These are phyloP conservation scores for Lampropteryx suffumata DNA, from an alignment of 2,888 invertebrate genomes.

Conservation along the genomic window DNA sequence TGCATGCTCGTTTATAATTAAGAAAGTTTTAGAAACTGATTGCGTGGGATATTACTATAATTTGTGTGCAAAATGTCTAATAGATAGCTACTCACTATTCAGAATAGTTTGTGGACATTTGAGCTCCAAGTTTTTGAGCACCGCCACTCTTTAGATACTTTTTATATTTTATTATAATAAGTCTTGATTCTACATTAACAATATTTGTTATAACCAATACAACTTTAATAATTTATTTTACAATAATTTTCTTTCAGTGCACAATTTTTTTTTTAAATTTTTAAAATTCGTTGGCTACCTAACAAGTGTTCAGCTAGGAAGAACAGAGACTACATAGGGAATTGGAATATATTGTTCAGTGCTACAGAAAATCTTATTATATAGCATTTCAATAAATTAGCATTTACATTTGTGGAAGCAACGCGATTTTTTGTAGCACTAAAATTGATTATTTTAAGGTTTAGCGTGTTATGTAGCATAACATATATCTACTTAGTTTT, in stretches of 20 bases:
- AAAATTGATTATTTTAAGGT: constrained; percentile 24
- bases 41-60: constrained; percentile 60
- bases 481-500: constrained; percentile 26
- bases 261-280: constrained; percentile 64
- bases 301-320: constrained; percentile 68
- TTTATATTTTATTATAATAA: constrained; percentile 59
- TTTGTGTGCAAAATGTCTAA: constrained; percentile 80
- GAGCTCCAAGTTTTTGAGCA: constrained; percentile 51
- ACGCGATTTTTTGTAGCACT: constrained; percentile 40
- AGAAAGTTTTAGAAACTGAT: constrained; percentile 48
- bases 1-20: constrained; percentile 24
- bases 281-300: constrained; percentile 81
- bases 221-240: constrained; percentile 51
- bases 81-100: constrained; percentile 73
- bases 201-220: constrained; percentile 33
- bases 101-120: constrained; percentile 74
- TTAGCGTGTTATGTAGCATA: constrained; percentile 43
- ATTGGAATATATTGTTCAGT: constrained; percentile 59
- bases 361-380: constrained; percentile 39
- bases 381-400: constrained; percentile 28
- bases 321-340: constrained; percentile 67
- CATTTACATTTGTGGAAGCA: constrained; percentile 34
- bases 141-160: constrained; percentile 48
- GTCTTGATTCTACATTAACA: constrained; percentile 71
- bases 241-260: constrained; percentile 78